Evolutionary conservation across 2,113 vertebrate genomes (phyloP).

Genomic region (Lepidothrix coronata): DNA sequence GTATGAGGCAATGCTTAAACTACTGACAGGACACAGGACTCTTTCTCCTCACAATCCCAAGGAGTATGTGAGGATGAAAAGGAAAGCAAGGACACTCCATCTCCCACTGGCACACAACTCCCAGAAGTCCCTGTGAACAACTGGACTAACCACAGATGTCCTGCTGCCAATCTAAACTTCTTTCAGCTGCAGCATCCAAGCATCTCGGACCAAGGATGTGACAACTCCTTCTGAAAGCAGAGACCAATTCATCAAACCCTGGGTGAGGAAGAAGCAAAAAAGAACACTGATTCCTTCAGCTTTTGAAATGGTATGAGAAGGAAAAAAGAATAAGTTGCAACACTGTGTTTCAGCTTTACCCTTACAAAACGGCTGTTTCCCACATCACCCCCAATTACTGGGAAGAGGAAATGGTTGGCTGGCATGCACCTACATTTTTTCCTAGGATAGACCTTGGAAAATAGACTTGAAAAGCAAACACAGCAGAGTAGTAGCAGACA

Average conservation of each 20-base stretch:
- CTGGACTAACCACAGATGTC: background rate
- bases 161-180: background rate
- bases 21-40: background rate
- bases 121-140: background rate
- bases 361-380: background rate
- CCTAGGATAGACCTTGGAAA: conserved; percentile 31
- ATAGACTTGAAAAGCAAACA: conserved; percentile 31
- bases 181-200: background rate
- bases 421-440: background rate
- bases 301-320: background rate
- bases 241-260: background rate
- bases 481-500: background rate
- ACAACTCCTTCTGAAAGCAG: background rate
- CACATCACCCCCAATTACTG: background rate
- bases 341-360: background rate
- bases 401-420: background rate
- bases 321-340: background rate
- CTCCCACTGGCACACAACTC: background rate
- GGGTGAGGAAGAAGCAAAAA: background rate
- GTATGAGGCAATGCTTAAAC: background rate
- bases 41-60: background rate
- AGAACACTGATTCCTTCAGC: background rate
- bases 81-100: background rate
- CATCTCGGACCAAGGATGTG: background rate
- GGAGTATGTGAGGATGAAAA: background rate